These are phyloP conservation scores for Antechinus stuartii DNA, from an alignment of 2,113 vertebrate genomes.

Conservation along the genomic window DNA sequence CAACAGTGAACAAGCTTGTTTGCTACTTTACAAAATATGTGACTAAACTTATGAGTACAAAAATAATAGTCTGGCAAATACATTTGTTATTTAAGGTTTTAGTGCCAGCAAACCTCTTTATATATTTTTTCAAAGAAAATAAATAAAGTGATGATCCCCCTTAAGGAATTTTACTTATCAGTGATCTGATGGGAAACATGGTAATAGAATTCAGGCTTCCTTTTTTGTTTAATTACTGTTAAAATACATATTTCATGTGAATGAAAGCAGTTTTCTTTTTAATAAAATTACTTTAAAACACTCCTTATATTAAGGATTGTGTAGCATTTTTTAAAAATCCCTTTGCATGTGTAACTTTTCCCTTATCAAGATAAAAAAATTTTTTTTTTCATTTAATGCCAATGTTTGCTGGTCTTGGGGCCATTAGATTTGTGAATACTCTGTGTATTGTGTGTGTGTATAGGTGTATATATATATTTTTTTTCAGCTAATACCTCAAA, in stretches of 20 bases:
- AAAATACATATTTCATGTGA: constrained; percentile 60
- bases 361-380: constrained; percentile 50
- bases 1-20: constrained; percentile 5
- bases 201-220: constrained; percentile 57
- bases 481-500: constrained; percentile 79
- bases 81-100: neutral
- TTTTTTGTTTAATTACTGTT: constrained; percentile 58
- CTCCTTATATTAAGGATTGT: constrained; percentile 82
- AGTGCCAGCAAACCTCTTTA: neutral
- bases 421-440: constrained; percentile 76
- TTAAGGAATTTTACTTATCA: constrained; percentile 46
- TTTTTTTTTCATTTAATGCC: constrained; percentile 67
- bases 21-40: constrained; percentile 6
- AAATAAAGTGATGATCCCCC: constrained; percentile 22
- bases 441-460: constrained; percentile 70
- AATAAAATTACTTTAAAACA: constrained; percentile 57
- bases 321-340: constrained; percentile 60
- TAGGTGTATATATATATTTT: constrained; percentile 63
- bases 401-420: constrained; percentile 77
- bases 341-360: constrained; percentile 63
- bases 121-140: constrained; percentile 38
- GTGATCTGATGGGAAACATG: constrained; percentile 43
- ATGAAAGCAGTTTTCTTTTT: constrained; percentile 69
- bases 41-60: constrained; percentile 1
- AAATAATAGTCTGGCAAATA: constrained; percentile 16